Conservation (phyloP, 2,797 vertebrate genomes). For the Cephalopachus bancanus region DNA sequence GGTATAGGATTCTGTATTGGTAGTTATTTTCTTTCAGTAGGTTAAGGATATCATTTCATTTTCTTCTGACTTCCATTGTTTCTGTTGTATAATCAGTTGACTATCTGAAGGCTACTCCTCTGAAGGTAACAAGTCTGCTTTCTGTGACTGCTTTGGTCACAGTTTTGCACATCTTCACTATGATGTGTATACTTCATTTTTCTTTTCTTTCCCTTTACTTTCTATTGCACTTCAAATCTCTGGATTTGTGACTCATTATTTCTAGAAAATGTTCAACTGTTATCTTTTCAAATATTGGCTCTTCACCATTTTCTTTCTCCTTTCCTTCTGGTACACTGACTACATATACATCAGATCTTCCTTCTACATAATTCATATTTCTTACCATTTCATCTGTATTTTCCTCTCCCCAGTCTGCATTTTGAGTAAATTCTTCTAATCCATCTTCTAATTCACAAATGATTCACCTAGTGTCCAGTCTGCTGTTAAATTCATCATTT, state of each 20-base stretch:
- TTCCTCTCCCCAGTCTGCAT: neutral
- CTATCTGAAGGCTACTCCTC: neutral
- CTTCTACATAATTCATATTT: neutral
- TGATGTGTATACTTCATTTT: neutral
- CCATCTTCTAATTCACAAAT: constrained; percentile 28
- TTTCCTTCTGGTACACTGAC: neutral
- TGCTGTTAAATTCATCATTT: neutral
- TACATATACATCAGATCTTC: neutral
- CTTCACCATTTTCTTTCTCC: neutral
- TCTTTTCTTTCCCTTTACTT: neutral
- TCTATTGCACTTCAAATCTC: neutral
- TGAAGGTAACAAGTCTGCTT: neutral
- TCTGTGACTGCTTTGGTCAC: neutral
- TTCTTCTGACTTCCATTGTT: neutral
- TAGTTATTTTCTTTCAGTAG: neutral
- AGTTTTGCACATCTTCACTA: neutral
- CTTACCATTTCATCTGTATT: neutral
- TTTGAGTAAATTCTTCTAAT: constrained; percentile 17
- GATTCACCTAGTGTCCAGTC: neutral
- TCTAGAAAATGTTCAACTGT: constrained; percentile 24
- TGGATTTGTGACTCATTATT: constrained; percentile 31
- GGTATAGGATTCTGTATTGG: neutral
- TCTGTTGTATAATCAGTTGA: neutral
- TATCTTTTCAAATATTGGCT: neutral
- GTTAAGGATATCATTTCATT: neutral